A percentile compares a stretch with the other conserved stretches of the same genome.
phyloP scores from a whole-genome alignment of 2,888 invertebrate genomes.

The Drosophila austrosaltans region DNA sequence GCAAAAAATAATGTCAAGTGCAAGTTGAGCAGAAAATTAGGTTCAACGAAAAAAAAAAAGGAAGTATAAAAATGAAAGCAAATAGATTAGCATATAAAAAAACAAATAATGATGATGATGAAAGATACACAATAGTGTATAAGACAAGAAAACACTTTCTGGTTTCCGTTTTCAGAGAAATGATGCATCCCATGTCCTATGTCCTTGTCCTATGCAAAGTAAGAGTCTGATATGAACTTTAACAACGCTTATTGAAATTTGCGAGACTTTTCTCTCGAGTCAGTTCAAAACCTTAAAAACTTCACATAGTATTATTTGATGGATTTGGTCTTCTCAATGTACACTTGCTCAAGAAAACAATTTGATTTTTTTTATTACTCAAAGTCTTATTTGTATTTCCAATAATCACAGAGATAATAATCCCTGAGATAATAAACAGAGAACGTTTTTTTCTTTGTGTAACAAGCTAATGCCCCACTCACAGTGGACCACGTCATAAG shows the following conservation, averaged over 20 bases:
- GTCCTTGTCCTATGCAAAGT: not conserved
- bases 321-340: too few relatives aligned
- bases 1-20: conserved; percentile 66
- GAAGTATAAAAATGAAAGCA: not conserved
- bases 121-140: not conserved
- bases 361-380: too few relatives aligned
- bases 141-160: not conserved
- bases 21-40: conserved; percentile 45
- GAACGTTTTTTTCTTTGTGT: too few relatives aligned
- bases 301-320: too few relatives aligned
- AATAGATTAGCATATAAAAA: conserved; percentile 1
- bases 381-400: too few relatives aligned
- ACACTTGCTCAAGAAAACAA: too few relatives aligned
- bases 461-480: not conserved
- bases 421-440: too few relatives aligned
- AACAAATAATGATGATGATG: not conserved
- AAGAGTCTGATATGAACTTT: too few relatives aligned
- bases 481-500: not conserved
- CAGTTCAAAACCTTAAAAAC: too few relatives aligned
- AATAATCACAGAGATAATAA: too few relatives aligned
- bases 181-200: not conserved
- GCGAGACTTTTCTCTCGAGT: too few relatives aligned
- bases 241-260: too few relatives aligned
- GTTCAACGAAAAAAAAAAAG: not conserved
- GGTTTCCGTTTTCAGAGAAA: not conserved